Percentiles rank a stretch among this genome's conserved stretches.
phyloP scores from a whole-genome alignment of 2,888 invertebrate species.

The Iselma pallidipennis region DNA sequence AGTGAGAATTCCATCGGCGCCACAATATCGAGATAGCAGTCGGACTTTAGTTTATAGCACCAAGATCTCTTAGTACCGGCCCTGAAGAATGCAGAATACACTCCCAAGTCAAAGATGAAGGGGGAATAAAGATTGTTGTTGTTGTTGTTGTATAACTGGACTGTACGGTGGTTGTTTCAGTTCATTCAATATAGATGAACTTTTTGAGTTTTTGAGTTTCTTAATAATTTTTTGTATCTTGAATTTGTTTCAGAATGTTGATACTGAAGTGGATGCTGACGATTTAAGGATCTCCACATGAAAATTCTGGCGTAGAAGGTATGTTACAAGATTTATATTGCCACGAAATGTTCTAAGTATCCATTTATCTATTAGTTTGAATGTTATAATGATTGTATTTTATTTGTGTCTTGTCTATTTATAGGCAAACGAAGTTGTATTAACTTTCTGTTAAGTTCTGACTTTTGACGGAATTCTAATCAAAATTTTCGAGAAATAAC shows the following conservation, averaged over 20 bases:
- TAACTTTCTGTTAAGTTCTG: too few species aligned
- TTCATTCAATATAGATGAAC: conserved; percentile 8
- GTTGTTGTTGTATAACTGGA: conserved; percentile 7
- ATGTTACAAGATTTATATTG: conserved; percentile 13
- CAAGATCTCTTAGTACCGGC: conserved; percentile 41
- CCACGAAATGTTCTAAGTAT: conserved; percentile 21
- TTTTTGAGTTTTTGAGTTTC: conserved; percentile 6
- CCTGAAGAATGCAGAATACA: conserved; percentile 47
- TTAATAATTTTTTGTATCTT: background rate
- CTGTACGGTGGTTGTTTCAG: conserved; percentile 21
- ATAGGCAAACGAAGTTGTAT: conserved; percentile 11
- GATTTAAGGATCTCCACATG: background rate
- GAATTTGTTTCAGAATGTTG: conserved; percentile 12
- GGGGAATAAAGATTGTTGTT: background rate
- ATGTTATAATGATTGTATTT: conserved; percentile 23
- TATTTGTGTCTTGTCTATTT: conserved; percentile 22
- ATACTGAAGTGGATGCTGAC: conserved; percentile 3
- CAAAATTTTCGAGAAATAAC: too few species aligned
- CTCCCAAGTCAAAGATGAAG: conserved; percentile 25
- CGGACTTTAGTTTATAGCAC: conserved; percentile 43
- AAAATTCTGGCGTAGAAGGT: conserved; percentile 9
- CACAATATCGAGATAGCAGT: conserved; percentile 45
- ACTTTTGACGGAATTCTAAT: too few species aligned
- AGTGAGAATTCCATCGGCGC: conserved; percentile 48
- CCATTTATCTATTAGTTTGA: conserved; percentile 19